Base-by-base conservation (phyloP, 2,888 invertebrate genomes). In the Lordiphosa andalusiaca region DNA sequence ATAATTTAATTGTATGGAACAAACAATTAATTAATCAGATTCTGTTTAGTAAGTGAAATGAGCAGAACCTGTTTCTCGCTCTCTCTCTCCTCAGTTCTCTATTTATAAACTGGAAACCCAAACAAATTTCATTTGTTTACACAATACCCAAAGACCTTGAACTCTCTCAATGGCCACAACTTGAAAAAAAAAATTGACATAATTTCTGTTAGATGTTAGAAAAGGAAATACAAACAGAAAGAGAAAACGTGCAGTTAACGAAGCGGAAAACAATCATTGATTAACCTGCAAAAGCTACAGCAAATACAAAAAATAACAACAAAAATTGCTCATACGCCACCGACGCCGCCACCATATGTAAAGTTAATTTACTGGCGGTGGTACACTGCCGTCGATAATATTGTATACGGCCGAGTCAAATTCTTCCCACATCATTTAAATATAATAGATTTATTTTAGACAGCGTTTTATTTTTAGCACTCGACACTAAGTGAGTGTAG, bases 211-310 rank as follows among this genome's bases (percentile, higher is more conserved):
- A 25, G 49, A 48, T 47, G n/a, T n/a, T n/a, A n/a, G 9, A 50
- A 37, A 40, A 53, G 6, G 25, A 46, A 59, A 57, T 36, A 46
- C 13, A 25, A 47, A 53, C 19, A 36, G 4, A 38, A 60, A 60
- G 47, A 44, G 49, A 53, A 59, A 74, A 73, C 61, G 75, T 82
- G 75, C 78, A 71, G 57, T 50, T 71, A 83, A 70, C 75, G 68
- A 77, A 80, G 75, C 82, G 30, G 67, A 64, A 82, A 68, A 78
- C 52, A 56, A 57, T 74, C 66, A 74, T 71, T 78, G 78, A 74
- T 76, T 78, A 80, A 63, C 50, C 53, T 42, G 30, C 36, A 58
- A 40, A 38, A 49, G 40, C 36, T 53, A 44, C 25, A 25, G 25
- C 25, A 25, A 25, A 25, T n/a, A n/a, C n/a, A 25, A 7, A 25